Evolutionary conservation across 1,140 invertebrate genomes (phyloP).

Genomic region (Magallana angulata): DNA sequence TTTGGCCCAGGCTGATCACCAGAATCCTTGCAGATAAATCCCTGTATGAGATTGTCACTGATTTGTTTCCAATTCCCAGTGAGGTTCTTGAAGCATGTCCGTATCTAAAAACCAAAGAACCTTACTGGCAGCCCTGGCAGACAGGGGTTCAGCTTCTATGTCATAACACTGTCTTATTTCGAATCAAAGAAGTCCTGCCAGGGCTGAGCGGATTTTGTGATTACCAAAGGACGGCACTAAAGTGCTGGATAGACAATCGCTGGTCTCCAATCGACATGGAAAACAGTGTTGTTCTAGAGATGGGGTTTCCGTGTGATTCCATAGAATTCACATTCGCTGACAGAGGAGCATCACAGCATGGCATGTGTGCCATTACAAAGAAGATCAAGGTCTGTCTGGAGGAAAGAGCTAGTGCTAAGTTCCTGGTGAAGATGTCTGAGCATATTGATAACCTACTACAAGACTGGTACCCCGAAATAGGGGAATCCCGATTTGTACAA

Average conservation of each 20-base stretch:
- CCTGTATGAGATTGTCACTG: slow-evolving; percentile 74
- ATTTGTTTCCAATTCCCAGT: slow-evolving; percentile 64
- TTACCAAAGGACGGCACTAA: slow-evolving; percentile 76
- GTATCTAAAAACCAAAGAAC: slow-evolving; percentile 74
- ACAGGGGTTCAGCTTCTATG: slow-evolving; percentile 93
- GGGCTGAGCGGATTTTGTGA: slow-evolving; percentile 78
- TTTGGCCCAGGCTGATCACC: slow-evolving; percentile 97
- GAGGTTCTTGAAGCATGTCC: slow-evolving; percentile 62
- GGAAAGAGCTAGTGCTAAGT: slow-evolving; percentile 88
- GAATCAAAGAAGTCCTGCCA: slow-evolving; percentile 68
- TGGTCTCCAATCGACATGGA: slow-evolving; percentile 85
- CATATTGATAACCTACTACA: slow-evolving; percentile 98
- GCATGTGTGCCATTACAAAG: slow-evolving; percentile 30
- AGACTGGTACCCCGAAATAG: slow-evolving; percentile 98
- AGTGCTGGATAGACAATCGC: slow-evolving; percentile 71
- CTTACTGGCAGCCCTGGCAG: slow-evolving; percentile 97
- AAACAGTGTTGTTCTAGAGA: slow-evolving; percentile 91
- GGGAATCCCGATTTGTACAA: slow-evolving; percentile 95
- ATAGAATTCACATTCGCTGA: slow-evolving; percentile 63
- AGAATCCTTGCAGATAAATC: slow-evolving; percentile 91
- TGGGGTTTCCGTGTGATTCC: slow-evolving; percentile 87
- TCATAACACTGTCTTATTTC: slow-evolving; percentile 79
- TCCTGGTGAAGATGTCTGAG: slow-evolving; percentile 95
- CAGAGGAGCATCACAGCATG: not conserved
- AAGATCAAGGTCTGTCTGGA: slow-evolving; percentile 61